A percentile compares a stretch with the other conserved stretches of the same genome.
Evolutionary conservation across 2,888 invertebrate species (phyloP).

Genomic region (Microctonus aethiopoides): DNA sequence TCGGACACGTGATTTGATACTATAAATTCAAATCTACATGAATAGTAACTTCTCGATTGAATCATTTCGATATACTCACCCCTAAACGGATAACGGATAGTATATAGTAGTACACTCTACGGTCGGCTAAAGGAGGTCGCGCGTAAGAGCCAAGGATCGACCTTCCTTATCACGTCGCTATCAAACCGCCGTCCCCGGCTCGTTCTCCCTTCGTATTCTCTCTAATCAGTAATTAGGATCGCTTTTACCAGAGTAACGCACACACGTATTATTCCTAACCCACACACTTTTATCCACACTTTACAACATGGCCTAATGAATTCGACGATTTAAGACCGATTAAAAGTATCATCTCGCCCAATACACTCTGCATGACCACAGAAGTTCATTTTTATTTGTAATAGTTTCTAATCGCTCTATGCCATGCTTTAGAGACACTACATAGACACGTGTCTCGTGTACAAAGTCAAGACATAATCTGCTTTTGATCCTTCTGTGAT

Average conservation of each 20-base stretch:
- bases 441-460: slow-evolving; percentile 24
- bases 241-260: slow-evolving; percentile 36
- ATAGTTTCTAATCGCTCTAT: slow-evolving; percentile 21
- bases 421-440: background rate
- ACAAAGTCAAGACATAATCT: background rate
- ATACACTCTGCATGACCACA: slow-evolving; percentile 8
- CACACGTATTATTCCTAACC: slow-evolving; percentile 7
- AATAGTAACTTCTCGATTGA: slow-evolving; percentile 39
- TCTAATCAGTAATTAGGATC: slow-evolving; percentile 61
- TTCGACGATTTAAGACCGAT: slow-evolving; percentile 26
- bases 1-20: slow-evolving; percentile 24
- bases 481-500: background rate
- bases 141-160: background rate
- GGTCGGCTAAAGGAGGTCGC: slow-evolving; percentile 31
- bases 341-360: slow-evolving; percentile 24
- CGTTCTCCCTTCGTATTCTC: slow-evolving; percentile 35
- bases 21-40: slow-evolving; percentile 31
- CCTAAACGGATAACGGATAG: slow-evolving; percentile 40
- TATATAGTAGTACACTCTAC: slow-evolving; percentile 31
- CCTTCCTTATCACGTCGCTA: slow-evolving; percentile 34
- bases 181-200: slow-evolving; percentile 27
- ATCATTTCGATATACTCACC: slow-evolving; percentile 36
- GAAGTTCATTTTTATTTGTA: slow-evolving; percentile 16
- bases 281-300: slow-evolving; percentile 12
- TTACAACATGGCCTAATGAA: slow-evolving; percentile 23